Conservation (phyloP, 2,797 vertebrate genomes). For the Sorex maritimensis region DNA sequence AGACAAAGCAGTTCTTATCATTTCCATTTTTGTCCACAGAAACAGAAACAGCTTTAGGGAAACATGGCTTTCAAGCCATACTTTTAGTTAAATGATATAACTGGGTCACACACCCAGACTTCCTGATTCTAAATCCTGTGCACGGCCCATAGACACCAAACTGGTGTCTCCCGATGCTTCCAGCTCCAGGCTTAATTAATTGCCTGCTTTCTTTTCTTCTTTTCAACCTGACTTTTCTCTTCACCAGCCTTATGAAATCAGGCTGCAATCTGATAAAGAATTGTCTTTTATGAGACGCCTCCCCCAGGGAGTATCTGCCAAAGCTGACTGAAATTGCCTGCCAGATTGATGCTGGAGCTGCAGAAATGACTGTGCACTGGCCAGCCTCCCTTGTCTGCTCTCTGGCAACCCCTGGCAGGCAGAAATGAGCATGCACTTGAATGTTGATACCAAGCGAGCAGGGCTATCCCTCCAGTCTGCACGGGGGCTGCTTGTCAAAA, state of each 20-base stretch:
- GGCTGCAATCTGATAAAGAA: conserved; percentile 16
- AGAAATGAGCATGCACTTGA: neutral
- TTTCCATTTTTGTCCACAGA: conserved; percentile 16
- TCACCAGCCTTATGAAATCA: conserved; percentile 2
- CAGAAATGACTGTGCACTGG: neutral
- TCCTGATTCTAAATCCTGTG: conserved; percentile 18
- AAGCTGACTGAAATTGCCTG: neutral
- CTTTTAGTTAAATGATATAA: neutral
- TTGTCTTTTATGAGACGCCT: conserved; percentile 40
- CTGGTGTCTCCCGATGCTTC: neutral
- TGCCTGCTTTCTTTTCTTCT: neutral
- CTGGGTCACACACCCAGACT: neutral
- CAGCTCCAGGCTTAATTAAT: neutral
- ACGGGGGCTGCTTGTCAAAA: neutral
- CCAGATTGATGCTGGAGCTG: neutral
- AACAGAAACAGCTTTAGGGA: neutral
- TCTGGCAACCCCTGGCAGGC: neutral
- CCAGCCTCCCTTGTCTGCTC: neutral
- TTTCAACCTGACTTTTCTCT: conserved; percentile 46
- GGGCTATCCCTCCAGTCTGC: neutral
- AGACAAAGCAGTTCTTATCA: neutral
- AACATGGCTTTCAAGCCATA: neutral
- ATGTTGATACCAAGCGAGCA: neutral
- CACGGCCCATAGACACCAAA: neutral
- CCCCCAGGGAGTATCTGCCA: conserved; percentile 10